A percentile compares a stretch with the other conserved stretches of the same genome.
Conservation (phyloP, 2,888 invertebrate genomes). For the Willowsia nigromaculata region DNA sequence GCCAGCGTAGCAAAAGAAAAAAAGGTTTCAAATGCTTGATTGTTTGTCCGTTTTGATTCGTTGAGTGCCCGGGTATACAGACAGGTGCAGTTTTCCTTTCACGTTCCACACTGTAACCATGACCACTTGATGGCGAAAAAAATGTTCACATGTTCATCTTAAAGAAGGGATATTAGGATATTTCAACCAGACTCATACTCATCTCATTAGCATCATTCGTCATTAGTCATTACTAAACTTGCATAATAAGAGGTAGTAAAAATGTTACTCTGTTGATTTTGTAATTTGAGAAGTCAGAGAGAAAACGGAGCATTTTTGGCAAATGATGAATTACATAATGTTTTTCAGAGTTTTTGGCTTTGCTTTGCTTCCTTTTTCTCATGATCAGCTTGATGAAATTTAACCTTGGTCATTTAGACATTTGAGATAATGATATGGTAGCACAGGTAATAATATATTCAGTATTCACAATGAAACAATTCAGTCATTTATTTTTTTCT, state of each 20-base stretch:
- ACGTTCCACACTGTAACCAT: not conserved
- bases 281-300: not conserved
- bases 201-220: not conserved
- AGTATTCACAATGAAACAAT: conserved; percentile 22
- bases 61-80: not conserved
- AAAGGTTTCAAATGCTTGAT: not conserved
- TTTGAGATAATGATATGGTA: not conserved
- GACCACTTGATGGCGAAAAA: not conserved
- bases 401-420: not conserved
- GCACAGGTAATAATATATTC: not conserved
- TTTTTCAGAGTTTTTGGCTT: conserved; percentile 9
- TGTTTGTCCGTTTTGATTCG: conserved; percentile 7
- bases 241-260: not conserved
- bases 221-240: not conserved
- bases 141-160: not conserved
- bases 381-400: not conserved
- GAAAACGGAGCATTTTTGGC: conserved; percentile 11
- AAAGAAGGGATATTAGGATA: not conserved
- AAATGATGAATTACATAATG: not conserved
- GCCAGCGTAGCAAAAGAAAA: not conserved
- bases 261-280: not conserved
- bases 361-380: not conserved
- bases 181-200: not conserved
- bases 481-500: conserved; percentile 15
- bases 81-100: conserved; percentile 2